A percentile compares a stretch with the other conserved stretches of the same genome.
phyloP scores from a whole-genome alignment of 2,888 invertebrate species.

The Leistus spinibarbis region DNA sequence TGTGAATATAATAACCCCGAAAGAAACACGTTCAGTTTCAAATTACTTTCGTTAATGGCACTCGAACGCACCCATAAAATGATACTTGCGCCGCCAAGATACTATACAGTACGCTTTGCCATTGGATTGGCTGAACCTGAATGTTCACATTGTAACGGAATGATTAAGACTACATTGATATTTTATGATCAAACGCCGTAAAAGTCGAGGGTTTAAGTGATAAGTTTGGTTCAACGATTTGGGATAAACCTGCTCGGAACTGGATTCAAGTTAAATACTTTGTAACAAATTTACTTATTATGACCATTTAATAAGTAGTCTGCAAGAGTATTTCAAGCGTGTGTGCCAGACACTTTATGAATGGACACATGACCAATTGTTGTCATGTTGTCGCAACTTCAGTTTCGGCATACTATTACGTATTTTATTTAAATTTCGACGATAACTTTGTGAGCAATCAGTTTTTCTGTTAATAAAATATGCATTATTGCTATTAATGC shows the following conservation, averaged over 20 bases:
- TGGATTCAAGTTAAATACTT: no score
- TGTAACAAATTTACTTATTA: no score
- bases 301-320: no score
- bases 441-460: no score
- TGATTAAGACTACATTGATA: slow-evolving; percentile 3
- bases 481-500: no score
- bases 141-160: slow-evolving; percentile 5
- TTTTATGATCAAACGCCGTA: not conserved
- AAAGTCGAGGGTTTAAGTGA: not conserved
- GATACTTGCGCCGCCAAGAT: not conserved
- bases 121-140: not conserved
- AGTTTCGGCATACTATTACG: no score
- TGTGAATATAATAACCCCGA: slow-evolving; percentile 14
- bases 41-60: slow-evolving; percentile 2
- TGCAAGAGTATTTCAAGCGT: no score
- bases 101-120: not conserved
- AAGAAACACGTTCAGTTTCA: slow-evolving; percentile 9
- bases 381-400: no score
- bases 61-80: slow-evolving; percentile 7
- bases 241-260: not conserved
- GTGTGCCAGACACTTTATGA: no score
- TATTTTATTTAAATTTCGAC: no score
- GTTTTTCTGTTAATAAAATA: no score
- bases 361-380: no score
- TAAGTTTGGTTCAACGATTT: not conserved